Evolutionary conservation across 2,888 invertebrate genomes (phyloP), one percentile per base, ranked within the genome.

Genomic region (Sclerodermus sp.): DNA sequence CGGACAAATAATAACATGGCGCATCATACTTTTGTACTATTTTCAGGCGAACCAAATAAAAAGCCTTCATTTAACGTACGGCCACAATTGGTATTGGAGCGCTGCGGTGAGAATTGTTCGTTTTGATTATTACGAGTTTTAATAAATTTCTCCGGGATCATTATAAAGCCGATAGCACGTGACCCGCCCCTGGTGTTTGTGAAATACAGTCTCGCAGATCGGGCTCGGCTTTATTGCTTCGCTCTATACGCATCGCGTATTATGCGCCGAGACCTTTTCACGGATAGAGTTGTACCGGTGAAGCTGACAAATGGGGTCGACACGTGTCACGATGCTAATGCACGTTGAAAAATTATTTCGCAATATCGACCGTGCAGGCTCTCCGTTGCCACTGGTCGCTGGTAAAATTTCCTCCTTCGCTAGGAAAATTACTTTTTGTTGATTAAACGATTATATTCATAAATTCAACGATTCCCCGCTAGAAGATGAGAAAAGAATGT

Each of bases 291-390:
- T 49, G 58, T 56, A 58, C 45, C 44, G 41, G 37, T 45, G 14
- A 34, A 42, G 31, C 30, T 43, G 54, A 58, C 58, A 61, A 62
- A 63, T 60, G 55, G 57, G 54, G 38, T 41, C 47, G 64, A 57
- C 67, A 69, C 68, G 68, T 66, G 68, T 53, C 64, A 43, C 42
- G 58, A 46, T 54, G 55, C 51, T 68, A 66, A 68, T 67, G 57
- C 61, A 40, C 55, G 48, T 49, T 70, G 64, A 70, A 68, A 68
- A 68, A 71, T 69, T 58, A 60, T 70, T 67, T 61, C 47, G 57
- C 53, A 60, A 55, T 58, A 57, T 57, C 51, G 45, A 46, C 44
- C 39, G 29, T 34, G 29, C 17, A 40, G 49, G 8, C 23, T 23
- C 8, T 8, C 8, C 23, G 3, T 23, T 23, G 23, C 8, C 23